Evolutionary conservation across 2,888 invertebrate species (phyloP), one percentile per base, ranked within the genome.

Genomic region (Scrobipalpa costella): DNA sequence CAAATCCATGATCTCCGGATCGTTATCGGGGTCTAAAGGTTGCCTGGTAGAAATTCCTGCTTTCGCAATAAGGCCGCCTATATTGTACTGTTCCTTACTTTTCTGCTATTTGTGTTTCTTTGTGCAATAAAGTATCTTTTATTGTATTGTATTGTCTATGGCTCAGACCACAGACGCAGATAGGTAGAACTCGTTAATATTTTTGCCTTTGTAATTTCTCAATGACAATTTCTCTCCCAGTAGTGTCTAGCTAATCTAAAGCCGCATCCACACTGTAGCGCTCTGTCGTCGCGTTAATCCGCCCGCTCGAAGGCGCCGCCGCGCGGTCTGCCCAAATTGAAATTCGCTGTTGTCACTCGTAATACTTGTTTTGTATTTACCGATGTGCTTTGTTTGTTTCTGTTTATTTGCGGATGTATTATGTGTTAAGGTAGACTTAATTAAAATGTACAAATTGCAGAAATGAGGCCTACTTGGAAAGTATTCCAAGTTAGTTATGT

Each of bases 301-400:
- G 65, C 21, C 13, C 17, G 38, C 68, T 67, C 63, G 68, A 73
- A 76, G 77, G 72, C 69, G 49, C 19, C 50, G 11, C 11, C 50
- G 62, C 76, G 81, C 79, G 85, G 84, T 85, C 82, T 79, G 75
- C 76, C 78, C 76, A 86, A 88, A 88, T 88, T 86, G 86, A 87
- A 87, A 88, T 86, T 83, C 80, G 83, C 77, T 87, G 85, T 85
- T 76, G 77, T 78, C 78, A 72, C 73, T 68, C 71, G 68, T 70
- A 72, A 71, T 64, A 71, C 71, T 62, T 66, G 63, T 66, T 57
- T 65, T 65, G 64, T 61, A 61, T 65, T 62, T 34, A 52, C 40
- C 62, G 63, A 64, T 61, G 19, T 49, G 64, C 64, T 52, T 66
- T 66, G 63, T 65, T 65, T 67, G 64, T 61, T 50, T 62, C 63